A percentile compares a stretch with the other conserved stretches of the same genome.
Conservation (phyloP, 2,113 vertebrate species). For the Phalacrocorax pelagicus region DNA sequence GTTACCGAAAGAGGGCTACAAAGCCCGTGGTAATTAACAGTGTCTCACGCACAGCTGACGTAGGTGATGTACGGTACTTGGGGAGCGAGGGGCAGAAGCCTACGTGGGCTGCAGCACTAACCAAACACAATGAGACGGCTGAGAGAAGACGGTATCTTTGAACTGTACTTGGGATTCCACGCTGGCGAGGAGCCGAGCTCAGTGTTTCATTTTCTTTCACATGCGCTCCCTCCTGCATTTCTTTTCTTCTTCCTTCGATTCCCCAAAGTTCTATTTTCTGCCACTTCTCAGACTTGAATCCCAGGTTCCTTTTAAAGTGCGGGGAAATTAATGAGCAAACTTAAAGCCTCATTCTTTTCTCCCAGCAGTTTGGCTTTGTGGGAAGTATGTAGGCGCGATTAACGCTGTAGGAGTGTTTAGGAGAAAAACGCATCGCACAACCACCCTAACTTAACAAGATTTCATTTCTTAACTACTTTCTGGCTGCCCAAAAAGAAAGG, state of each 20-base stretch:
- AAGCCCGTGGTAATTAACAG: neutral
- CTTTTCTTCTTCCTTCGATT: neutral
- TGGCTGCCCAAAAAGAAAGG: neutral
- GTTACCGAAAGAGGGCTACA: neutral
- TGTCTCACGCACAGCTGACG: neutral
- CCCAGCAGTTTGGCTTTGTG: neutral
- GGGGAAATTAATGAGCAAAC: slow-evolving; percentile 18
- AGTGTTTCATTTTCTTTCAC: neutral
- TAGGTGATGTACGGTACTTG: fast-evolving
- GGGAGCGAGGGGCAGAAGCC: neutral
- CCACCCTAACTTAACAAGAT: neutral
- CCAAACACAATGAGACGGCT: fast-evolving
- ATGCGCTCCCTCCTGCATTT: neutral
- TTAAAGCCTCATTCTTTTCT: neutral
- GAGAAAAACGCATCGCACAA: neutral
- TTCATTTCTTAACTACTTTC: neutral
- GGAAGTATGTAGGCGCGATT: neutral
- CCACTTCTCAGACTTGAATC: neutral
- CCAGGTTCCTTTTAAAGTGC: neutral
- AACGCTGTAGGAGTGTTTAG: neutral
- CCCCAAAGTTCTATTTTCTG: neutral
- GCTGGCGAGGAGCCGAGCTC: neutral
- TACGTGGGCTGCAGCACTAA: neutral
- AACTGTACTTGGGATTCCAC: neutral
- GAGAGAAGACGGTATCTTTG: neutral